Base-by-base conservation (phyloP, 1,140 invertebrate genomes). In the Trissolcus basalis region DNA sequence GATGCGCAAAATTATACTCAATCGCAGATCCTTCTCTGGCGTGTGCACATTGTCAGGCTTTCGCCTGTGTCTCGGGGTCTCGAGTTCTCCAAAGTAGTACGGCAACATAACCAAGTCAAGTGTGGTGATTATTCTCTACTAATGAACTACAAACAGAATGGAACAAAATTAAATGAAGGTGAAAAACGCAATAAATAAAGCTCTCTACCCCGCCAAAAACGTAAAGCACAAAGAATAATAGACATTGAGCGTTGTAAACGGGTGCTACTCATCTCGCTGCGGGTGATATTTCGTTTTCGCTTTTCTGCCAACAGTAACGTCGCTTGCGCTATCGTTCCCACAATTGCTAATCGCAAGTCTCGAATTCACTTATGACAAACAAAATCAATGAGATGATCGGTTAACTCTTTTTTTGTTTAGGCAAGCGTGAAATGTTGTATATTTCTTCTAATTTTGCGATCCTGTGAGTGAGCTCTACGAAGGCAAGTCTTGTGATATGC, bases 141-240 rank as follows among this genome's bases (percentile, higher is more conserved):
- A 84, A 85, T 82, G 78, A 85, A 86, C 85, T 87, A 87, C 86
- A 79, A 83, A 85, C 81, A 85, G 63, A 85, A 85, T 79, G 76
- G 73, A 79, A n/a, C n/a, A n/a, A 81, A 85, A 85, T 85, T 78
- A 82, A 86, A 82, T 58, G 76, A 76, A 87, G 82, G 80, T 81
- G 80, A 87, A n/a, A n/a, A n/a, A 87, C 80, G 82, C 83, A 86
- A 86, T 88, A 84, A 89, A 89, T 89, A 89, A 90, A 89, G 90
- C 91, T 91, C 91, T 91, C 90, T 91, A 91, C 90, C 90, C 91
- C 89, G 90, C 90, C n/a, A n/a, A 89, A 85, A 87, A 75, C 76
- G 64, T 89, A 89, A 87, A 84, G 83, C 83, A 83, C 83, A 87
- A 83, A 86, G 76, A 85, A 82, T 83, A 80, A 80, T 77, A 78